These are phyloP conservation scores for Nylanderia fulva DNA, from an alignment of 1,140 invertebrate genomes.

Conservation along the genomic window DNA sequence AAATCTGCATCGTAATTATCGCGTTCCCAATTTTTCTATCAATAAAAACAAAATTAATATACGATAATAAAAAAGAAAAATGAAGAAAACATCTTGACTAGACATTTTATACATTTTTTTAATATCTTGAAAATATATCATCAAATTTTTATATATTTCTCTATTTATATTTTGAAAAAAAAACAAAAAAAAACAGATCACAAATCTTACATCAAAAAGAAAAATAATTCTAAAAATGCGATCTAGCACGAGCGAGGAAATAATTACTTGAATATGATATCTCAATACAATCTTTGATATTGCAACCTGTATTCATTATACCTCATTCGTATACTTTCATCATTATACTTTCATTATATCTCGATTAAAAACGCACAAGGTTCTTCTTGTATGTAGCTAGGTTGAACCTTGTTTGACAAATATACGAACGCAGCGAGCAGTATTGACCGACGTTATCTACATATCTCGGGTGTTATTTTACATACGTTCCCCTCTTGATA, in stretches of 20 bases:
- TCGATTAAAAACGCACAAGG: slow-evolving; percentile 37
- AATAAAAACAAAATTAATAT: too few relatives aligned
- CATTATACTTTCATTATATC: too few relatives aligned
- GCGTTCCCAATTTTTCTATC: too few relatives aligned
- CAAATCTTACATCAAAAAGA: background rate
- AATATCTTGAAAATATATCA: too few relatives aligned
- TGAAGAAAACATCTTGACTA: too few relatives aligned
- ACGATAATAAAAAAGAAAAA: too few relatives aligned
- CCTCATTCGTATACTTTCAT: too few relatives aligned
- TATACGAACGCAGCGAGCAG: background rate
- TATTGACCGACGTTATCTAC: background rate
- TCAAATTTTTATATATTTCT: slow-evolving; percentile 7
- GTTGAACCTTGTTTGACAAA: background rate
- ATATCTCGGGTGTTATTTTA: background rate
- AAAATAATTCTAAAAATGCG: background rate
- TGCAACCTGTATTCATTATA: too few relatives aligned
- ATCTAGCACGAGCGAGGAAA: background rate
- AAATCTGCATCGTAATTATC: too few relatives aligned
- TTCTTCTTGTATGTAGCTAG: background rate
- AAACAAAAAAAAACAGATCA: background rate
- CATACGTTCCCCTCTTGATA: background rate
- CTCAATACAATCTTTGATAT: background rate
- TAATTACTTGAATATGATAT: background rate
- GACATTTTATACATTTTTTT: too few relatives aligned
- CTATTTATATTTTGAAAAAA: background rate